These are phyloP conservation scores for Aplysina aerophoba DNA, from an alignment of 37 sponge, comb jelly and placozoan genomes.

Conservation along the genomic window DNA sequence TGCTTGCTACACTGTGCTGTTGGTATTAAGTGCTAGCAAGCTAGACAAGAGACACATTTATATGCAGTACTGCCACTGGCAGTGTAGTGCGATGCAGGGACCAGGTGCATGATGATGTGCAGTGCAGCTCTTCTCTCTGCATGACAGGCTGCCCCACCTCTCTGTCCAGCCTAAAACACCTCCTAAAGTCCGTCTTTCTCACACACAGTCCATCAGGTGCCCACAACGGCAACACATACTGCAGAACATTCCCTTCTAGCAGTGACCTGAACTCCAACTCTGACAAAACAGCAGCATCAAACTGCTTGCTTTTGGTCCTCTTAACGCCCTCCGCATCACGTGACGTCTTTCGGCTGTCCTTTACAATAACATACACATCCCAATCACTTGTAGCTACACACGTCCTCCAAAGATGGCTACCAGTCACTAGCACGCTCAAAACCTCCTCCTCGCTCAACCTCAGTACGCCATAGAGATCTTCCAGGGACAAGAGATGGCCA, in stretches of 20 bases:
- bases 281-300: slow-evolving; percentile 62
- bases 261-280: slow-evolving; percentile 27
- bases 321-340: slow-evolving; percentile 27
- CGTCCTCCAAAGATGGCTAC: slow-evolving; percentile 78
- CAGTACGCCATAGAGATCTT: slow-evolving; percentile 35
- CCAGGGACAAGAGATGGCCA: neutral
- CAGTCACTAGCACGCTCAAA: slow-evolving; percentile 51
- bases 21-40: too few relatives aligned
- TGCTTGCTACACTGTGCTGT: too few relatives aligned
- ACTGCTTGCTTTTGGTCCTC: slow-evolving; percentile 40
- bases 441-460: slow-evolving; percentile 43
- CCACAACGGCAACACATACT: slow-evolving; percentile 57
- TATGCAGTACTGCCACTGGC: too few relatives aligned
- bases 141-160: neutral
- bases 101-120: neutral
- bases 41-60: too few relatives aligned
- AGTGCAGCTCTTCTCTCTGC: too few relatives aligned
- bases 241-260: slow-evolving; percentile 42
- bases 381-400: slow-evolving; percentile 63
- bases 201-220: slow-evolving; percentile 17
- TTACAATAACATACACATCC: slow-evolving; percentile 65
- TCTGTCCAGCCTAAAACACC: slow-evolving; percentile 29
- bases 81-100: too few relatives aligned
- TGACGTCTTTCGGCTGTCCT: neutral
- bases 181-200: slow-evolving; percentile 7